These are phyloP conservation scores for Clunio marinus DNA, from an alignment of 2,888 invertebrate genomes.

Conservation along the genomic window DNA sequence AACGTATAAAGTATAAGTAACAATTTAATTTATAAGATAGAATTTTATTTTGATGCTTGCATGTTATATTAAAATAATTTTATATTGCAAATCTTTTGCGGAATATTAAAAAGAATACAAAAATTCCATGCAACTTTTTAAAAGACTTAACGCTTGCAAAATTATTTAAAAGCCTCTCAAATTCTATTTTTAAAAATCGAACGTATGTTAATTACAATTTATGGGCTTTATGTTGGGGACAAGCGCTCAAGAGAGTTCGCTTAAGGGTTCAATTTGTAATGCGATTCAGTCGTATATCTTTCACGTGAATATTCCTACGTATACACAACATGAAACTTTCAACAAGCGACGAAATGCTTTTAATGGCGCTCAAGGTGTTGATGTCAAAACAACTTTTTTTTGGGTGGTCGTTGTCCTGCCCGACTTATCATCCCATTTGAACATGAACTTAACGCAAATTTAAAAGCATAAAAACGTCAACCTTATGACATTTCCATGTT, in stretches of 20 bases:
- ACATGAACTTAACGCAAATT: not conserved
- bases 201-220: constrained; percentile 37
- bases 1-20: too few species aligned
- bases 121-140: not conserved
- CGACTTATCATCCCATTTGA: not conserved
- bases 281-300: too few species aligned
- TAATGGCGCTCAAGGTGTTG: not conserved
- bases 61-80: too few species aligned
- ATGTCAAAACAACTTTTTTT: not conserved
- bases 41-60: too few species aligned
- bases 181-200: not conserved
- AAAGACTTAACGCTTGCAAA: constrained; percentile 2
- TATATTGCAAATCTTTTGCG: too few species aligned
- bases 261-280: constrained; percentile 2
- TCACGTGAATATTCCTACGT: too few species aligned
- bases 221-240: constrained; percentile 35
- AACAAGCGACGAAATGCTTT: not conserved
- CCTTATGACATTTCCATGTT: constrained; percentile 31
- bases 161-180: constrained; percentile 14
- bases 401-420: constrained; percentile 14
- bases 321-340: too few species aligned
- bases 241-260: constrained; percentile 6
- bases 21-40: too few species aligned
- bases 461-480: constrained; percentile 33
- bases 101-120: too few species aligned